A percentile compares a stretch with the other conserved stretches of the same genome.
Evolutionary conservation across 1,140 invertebrate genomes (phyloP).

Genomic region (Linepithema humile): DNA sequence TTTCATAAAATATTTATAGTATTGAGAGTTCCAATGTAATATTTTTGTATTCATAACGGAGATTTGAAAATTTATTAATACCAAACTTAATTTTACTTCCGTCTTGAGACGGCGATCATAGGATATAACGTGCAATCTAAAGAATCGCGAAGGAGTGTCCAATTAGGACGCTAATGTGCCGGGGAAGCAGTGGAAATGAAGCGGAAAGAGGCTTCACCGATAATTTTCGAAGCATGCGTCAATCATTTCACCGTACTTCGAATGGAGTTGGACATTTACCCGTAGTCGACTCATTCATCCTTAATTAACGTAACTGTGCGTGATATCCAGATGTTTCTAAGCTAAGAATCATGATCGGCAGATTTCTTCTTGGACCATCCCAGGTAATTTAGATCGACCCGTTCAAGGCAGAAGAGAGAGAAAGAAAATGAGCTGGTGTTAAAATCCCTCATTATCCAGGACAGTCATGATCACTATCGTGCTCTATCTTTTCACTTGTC

Average conservation of each 20-base stretch:
- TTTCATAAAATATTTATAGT: not conserved
- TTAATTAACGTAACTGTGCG: conserved; percentile 68
- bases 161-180: conserved; percentile 46
- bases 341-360: conserved; percentile 44
- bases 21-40: not conserved
- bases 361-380: conserved; percentile 26
- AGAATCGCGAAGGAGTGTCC: conserved; percentile 37
- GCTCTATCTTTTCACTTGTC: conserved; percentile 37
- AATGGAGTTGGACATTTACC: conserved; percentile 45
- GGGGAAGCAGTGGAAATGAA: conserved; percentile 43
- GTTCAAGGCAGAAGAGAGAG: not conserved
- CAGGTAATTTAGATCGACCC: conserved; percentile 33
- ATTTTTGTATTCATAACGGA: not conserved
- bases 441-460: conserved; percentile 32
- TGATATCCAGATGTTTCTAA: conserved; percentile 56
- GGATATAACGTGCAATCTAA: conserved; percentile 17
- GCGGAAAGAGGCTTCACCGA: conserved; percentile 28
- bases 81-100: conserved; percentile 15
- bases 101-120: not conserved
- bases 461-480: conserved; percentile 31
- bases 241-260: conserved; percentile 35
- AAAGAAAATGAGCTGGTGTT: conserved; percentile 16
- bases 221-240: conserved; percentile 51
- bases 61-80: not conserved
- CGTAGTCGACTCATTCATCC: conserved; percentile 57